Percentiles rank a stretch among this genome's conserved stretches.
These are phyloP conservation scores for Coturnix japonica DNA, from an alignment of 2,113 vertebrate genomes.

Conservation along the genomic window DNA sequence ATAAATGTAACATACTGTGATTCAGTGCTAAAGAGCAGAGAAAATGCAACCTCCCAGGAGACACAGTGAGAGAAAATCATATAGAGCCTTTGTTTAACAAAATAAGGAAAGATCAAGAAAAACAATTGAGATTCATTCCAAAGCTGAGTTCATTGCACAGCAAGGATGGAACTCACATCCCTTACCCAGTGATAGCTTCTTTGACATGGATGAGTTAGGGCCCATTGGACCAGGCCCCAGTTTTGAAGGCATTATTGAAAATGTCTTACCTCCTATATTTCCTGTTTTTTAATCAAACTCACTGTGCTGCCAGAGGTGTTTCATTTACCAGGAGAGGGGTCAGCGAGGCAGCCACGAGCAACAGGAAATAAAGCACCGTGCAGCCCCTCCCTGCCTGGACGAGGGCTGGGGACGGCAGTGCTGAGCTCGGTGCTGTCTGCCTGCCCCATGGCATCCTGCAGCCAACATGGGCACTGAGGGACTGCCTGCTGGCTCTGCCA, in stretches of 20 bases:
- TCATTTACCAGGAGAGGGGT: constrained; percentile 68
- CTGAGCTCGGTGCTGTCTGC: not conserved
- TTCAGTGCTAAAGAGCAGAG: constrained; percentile 60
- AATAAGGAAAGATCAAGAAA: not conserved
- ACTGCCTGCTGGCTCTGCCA: not conserved
- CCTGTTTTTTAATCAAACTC: constrained; percentile 69
- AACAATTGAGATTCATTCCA: constrained; percentile 1
- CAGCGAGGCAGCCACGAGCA: constrained; percentile 32
- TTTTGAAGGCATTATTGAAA: constrained; percentile 38
- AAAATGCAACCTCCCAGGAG: constrained; percentile 35
- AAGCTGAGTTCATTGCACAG: not conserved
- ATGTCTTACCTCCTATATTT: constrained; percentile 35
- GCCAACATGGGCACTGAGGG: not conserved
- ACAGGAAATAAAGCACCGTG: constrained; percentile 63
- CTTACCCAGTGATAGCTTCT: not conserved
- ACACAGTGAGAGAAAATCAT: constrained; percentile 8
- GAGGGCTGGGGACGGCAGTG: not conserved
- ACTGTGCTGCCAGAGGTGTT: constrained; percentile 67
- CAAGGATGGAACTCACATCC: not conserved
- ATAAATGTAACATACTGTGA: constrained; percentile 56
- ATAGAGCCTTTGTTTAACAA: not conserved
- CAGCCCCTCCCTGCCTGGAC: constrained; percentile 31
- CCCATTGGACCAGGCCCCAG: not conserved
- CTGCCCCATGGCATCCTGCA: not conserved
- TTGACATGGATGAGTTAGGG: not conserved